phyloP scores from a whole-genome alignment of 2,113 vertebrate genomes.

The Xiphophorus maculatus region DNA sequence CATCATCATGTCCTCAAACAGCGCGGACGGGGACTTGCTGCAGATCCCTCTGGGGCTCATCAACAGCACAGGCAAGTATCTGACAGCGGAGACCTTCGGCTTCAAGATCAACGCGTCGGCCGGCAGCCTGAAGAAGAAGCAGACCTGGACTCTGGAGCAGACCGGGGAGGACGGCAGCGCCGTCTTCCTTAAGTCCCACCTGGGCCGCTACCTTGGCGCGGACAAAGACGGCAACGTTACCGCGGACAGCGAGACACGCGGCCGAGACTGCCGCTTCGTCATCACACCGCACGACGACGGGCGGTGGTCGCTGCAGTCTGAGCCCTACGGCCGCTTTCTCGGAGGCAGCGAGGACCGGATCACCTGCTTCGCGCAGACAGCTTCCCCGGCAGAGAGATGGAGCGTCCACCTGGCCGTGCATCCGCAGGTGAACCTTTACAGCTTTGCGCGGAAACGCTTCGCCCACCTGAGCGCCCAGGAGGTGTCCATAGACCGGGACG shows the following conservation, averaged over 20 bases:
- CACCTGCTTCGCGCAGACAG: conserved; percentile 89
- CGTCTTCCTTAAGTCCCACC: conserved; percentile 91
- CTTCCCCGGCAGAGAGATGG: conserved; percentile 89
- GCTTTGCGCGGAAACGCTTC: conserved; percentile 91
- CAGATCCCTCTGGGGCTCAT: conserved; percentile 95
- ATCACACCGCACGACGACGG: conserved; percentile 92
- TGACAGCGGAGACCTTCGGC: conserved; percentile 95
- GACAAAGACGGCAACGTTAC: conserved; percentile 94
- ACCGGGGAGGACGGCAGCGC: conserved; percentile 84
- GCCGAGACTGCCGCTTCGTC: conserved; percentile 88
- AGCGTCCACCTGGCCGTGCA: conserved; percentile 96
- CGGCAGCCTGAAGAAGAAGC: conserved; percentile 96
- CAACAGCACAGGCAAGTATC: conserved; percentile 91
- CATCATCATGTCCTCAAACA: conserved; percentile 85
- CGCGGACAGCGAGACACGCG: conserved; percentile 87
- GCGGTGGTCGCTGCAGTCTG: conserved; percentile 95
- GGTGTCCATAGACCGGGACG: conserved; percentile 88
- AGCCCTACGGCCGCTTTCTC: conserved; percentile 90
- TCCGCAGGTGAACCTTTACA: conserved; percentile 93
- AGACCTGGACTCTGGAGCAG: conserved; percentile 98
- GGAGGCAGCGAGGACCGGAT: conserved; percentile 93
- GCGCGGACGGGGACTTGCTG: conserved; percentile 86
- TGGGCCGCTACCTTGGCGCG: conserved; percentile 95
- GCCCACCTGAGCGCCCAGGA: conserved; percentile 87
- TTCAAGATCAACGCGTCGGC: conserved; percentile 97